These are phyloP conservation scores for Strongylocentrotus purpuratus DNA, from an alignment of 35 echinoderm and acorn worm genomes.

Conservation along the genomic window DNA sequence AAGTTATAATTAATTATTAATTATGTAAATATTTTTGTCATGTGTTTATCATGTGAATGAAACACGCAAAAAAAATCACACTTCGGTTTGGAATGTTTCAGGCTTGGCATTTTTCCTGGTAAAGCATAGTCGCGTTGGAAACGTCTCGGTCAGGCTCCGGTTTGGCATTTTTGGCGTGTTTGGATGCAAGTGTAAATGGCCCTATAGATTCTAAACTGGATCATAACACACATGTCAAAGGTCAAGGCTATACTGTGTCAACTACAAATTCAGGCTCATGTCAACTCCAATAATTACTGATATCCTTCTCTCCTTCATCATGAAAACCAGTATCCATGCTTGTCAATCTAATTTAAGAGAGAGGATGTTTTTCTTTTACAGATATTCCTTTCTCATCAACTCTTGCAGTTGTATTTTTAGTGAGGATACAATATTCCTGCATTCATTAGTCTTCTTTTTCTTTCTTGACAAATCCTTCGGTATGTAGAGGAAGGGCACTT, in stretches of 20 bases:
- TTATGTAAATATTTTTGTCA: too few relatives aligned
- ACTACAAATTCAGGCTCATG: constrained; percentile 4
- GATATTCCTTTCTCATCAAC: background rate
- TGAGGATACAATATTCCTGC: background rate
- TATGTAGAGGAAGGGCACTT: background rate
- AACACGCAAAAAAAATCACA: too few relatives aligned
- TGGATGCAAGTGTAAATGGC: too few relatives aligned
- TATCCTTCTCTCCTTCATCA: background rate
- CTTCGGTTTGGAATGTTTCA: too few relatives aligned
- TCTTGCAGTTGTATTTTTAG: background rate
- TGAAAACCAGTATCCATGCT: background rate
- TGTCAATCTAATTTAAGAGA: background rate
- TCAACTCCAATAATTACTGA: constrained; percentile 29
- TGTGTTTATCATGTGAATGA: too few relatives aligned
- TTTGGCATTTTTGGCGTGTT: too few relatives aligned
- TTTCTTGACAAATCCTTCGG: background rate
- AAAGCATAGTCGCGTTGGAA: too few relatives aligned
- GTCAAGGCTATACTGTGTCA: background rate
- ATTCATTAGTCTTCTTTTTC: background rate
- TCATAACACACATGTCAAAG: constrained; percentile 17
- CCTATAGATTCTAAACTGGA: background rate
- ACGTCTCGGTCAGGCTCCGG: too few relatives aligned
- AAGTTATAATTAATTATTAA: too few relatives aligned
- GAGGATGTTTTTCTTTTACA: constrained; percentile 32
- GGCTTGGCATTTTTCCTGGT: too few relatives aligned